Evolutionary conservation across 64 coral and sea anemone species (phyloP), one percentile per base, ranked within the genome.

Genomic region (Acropora tenuis): DNA sequence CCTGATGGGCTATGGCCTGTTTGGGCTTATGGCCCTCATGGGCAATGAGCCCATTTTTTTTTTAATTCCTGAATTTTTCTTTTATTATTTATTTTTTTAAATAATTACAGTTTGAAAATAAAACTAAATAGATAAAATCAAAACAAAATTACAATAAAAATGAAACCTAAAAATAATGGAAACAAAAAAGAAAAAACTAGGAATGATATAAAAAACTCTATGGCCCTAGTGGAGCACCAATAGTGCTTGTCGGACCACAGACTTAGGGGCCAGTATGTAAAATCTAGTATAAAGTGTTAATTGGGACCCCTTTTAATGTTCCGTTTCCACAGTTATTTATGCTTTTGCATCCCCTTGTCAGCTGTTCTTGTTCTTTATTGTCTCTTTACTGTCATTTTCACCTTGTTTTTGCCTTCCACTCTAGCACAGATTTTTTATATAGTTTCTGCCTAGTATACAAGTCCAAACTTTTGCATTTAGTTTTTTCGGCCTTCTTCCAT

Each of bases 1-100:
- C 52, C 86, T 88, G 86, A 88, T 77, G 86, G 86, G 86, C 86
- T 58, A 74, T 88, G 86, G 86, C 86, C 72, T 76, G 72, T 88
- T 41, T 76, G 72, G 57, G 71, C 76, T 58, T 77, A 88, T 88
- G 86, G 72, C 86, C 44, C 49, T 74, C 73, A 76, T 63, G 41
- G 59, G 59, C 59, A 8, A 63, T 13, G 59, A 13, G 59, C 1
- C 8, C 7, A 63, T 63, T 63, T 63, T 63, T 63, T 18, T 63
- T 63, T 63, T 0, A 63, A 63, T 63, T 11, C 15, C 59, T 10
- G 15, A 63, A 63, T 63, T 0, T 63, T 63, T 63, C 15, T 63
- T 63, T 12, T 12, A 63, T 63, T 13, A 13, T 63, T 63, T 63
- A 63, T 63, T 63, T 63, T 63, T 55, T 55, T 55, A 55, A 55